Conservation (phyloP, 2,797 vertebrate species). For the Sarcophilus harrisii region DNA sequence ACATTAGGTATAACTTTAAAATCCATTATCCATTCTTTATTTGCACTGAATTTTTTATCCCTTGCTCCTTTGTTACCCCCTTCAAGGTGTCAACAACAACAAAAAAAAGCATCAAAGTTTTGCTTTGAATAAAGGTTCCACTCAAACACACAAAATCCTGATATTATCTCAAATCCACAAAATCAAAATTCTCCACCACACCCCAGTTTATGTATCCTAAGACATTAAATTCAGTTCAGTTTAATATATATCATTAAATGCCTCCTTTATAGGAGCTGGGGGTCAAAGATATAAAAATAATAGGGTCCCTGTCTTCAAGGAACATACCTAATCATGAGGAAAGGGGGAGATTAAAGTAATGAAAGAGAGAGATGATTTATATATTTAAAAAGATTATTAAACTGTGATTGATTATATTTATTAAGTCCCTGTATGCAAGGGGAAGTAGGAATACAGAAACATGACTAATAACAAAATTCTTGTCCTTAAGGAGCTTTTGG, state of each 20-base stretch:
- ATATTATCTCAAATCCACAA: constrained; percentile 44
- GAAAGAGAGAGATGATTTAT: not conserved
- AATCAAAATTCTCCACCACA: not conserved
- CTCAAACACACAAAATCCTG: not conserved
- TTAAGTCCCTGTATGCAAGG: not conserved
- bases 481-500: not conserved
- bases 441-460: not conserved
- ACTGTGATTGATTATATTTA: not conserved
- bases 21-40: constrained; percentile 36
- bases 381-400: not conserved
- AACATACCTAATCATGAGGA: not conserved
- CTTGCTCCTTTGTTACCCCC: constrained; percentile 40
- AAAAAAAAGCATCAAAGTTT: constrained; percentile 52
- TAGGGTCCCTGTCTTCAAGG: not conserved
- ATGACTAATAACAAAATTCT: not conserved
- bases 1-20: constrained; percentile 30
- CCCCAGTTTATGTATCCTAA: not conserved
- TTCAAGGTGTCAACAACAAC: too few relatives aligned
- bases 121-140: constrained; percentile 31
- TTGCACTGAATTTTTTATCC: constrained; percentile 36
- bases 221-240: not conserved
- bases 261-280: not conserved
- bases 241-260: not conserved
- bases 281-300: not conserved
- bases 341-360: not conserved